A percentile compares a stretch with the other conserved stretches of the same genome.
Evolutionary conservation across 2,113 vertebrate genomes (phyloP).

Genomic region (Ahaetulla prasina): DNA sequence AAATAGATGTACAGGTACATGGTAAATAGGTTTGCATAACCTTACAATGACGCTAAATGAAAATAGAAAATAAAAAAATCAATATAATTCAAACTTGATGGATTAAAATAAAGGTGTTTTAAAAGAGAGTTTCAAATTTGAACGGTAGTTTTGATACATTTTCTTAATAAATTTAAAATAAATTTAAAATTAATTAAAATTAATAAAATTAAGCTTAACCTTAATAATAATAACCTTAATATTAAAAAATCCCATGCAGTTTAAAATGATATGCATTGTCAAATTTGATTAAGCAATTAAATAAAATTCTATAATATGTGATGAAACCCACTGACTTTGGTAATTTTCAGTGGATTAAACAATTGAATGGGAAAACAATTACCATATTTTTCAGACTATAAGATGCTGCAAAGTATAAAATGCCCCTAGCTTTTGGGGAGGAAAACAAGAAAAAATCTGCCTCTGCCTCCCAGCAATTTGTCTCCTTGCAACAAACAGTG

Average conservation of each 20-base stretch:
- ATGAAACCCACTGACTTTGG: too few species aligned
- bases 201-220: background rate
- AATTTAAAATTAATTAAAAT: too few species aligned
- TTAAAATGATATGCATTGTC: conserved; percentile 20
- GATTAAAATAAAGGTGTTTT: background rate
- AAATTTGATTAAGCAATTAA: background rate
- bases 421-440: too few species aligned
- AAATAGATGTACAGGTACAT: background rate
- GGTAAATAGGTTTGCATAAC: background rate
- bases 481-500: too few species aligned
- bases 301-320: background rate
- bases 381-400: too few species aligned
- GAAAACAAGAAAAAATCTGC: too few species aligned
- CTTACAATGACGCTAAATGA: background rate
- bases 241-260: background rate
- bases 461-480: too few species aligned
- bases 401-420: too few species aligned
- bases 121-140: background rate
- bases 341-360: background rate
- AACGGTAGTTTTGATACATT: background rate
- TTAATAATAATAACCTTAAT: conserved; percentile 35
- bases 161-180: conserved; percentile 19
- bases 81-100: background rate
- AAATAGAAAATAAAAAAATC: background rate
- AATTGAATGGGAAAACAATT: background rate